These are phyloP conservation scores for Helicoverpa zea DNA, from an alignment of 1,140 invertebrate genomes.

Conservation along the genomic window DNA sequence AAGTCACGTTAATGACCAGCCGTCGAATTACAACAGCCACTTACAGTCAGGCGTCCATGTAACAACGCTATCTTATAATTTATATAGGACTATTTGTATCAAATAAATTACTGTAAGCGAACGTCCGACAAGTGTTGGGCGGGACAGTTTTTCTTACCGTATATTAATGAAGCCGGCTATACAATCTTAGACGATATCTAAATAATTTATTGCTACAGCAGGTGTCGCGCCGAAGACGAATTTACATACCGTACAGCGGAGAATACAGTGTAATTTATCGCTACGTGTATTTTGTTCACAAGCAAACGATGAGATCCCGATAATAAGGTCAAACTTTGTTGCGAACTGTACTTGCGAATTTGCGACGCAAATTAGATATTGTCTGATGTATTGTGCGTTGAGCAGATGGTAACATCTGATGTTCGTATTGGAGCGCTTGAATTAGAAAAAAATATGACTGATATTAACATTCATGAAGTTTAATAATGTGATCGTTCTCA, in stretches of 20 bases:
- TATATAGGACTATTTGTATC: constrained; percentile 45
- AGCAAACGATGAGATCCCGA: constrained; percentile 50
- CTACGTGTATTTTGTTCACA: constrained; percentile 48
- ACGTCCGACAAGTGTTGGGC: constrained; percentile 53
- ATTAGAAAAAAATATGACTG: too few species aligned
- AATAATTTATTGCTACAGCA: constrained; percentile 80
- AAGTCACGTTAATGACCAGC: constrained; percentile 25
- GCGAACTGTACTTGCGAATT: constrained; percentile 31
- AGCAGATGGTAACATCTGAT: not conserved
- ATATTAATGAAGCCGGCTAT: constrained; percentile 79
- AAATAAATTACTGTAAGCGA: constrained; percentile 47
- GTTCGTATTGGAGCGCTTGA: too few species aligned
- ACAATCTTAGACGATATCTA: constrained; percentile 80
- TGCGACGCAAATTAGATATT: constrained; percentile 42
- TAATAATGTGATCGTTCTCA: too few species aligned
- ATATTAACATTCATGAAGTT: too few species aligned
- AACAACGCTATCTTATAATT: constrained; percentile 47
- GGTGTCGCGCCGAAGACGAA: constrained; percentile 70
- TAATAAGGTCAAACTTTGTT: constrained; percentile 47
- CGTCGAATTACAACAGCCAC: constrained; percentile 2
- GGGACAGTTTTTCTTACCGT: constrained; percentile 74
- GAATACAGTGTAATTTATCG: constrained; percentile 49
- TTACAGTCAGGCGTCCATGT: constrained; percentile 6
- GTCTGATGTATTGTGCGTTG: constrained; percentile 14
- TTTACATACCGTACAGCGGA: constrained; percentile 50